Percentiles rank a stretch among this genome's conserved stretches.
Evolutionary conservation across 37 sponge, comb jelly and placozoan genomes (phyloP).

Genomic region (Amphimedon queenslandica): DNA sequence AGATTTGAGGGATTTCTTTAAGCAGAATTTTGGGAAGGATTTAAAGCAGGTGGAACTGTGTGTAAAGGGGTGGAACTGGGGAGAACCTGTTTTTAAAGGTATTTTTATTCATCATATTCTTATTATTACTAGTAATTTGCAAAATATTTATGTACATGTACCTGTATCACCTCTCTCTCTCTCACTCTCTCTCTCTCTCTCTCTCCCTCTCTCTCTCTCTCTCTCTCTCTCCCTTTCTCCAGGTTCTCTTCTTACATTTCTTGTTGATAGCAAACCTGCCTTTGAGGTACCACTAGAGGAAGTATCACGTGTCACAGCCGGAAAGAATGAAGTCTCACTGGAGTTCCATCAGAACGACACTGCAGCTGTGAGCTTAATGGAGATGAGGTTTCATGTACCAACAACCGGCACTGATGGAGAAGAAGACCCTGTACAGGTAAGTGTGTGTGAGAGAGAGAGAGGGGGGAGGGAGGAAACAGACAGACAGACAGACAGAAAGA

Average conservation of each 20-base stretch:
- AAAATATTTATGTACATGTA: too few species aligned
- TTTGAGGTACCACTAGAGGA: slow-evolving; percentile 93
- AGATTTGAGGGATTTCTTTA: slow-evolving; percentile 64
- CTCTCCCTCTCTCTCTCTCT: too few species aligned
- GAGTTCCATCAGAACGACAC: slow-evolving; percentile 95
- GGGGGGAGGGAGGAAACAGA: too few species aligned
- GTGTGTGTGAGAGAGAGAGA: background rate
- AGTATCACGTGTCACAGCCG: slow-evolving; percentile 82
- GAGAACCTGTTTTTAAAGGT: slow-evolving; percentile 78
- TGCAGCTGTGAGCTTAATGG: slow-evolving; percentile 82
- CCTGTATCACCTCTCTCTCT: too few species aligned
- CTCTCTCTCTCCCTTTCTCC: too few species aligned
- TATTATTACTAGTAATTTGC: too few species aligned
- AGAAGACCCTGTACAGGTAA: slow-evolving; percentile 10
- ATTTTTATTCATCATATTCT: background rate
- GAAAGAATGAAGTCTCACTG: slow-evolving; percentile 96
- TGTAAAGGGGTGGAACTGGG: slow-evolving; percentile 99
- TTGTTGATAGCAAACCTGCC: slow-evolving; percentile 80
- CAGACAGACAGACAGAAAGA: too few species aligned
- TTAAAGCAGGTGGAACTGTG: slow-evolving; percentile 78
- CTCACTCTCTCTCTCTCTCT: too few species aligned
- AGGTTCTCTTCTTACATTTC: slow-evolving; percentile 85
- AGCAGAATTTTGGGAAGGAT: slow-evolving; percentile 55
- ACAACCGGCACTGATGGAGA: slow-evolving; percentile 28
- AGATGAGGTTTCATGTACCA: slow-evolving; percentile 97